phyloP scores from a whole-genome alignment of 2,888 invertebrate species.

The Zelleria hepariella region DNA sequence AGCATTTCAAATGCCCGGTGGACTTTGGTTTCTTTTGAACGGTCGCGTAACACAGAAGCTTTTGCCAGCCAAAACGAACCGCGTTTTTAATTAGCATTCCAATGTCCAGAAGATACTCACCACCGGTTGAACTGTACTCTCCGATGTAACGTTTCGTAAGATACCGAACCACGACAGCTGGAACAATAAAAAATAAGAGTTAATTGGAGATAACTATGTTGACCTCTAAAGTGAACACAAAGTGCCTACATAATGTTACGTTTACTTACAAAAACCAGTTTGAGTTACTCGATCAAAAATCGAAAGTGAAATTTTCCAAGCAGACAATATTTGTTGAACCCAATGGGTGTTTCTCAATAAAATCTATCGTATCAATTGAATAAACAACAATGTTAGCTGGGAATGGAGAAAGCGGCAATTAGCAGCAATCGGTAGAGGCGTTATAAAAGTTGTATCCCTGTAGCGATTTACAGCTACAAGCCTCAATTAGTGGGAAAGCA shows the following conservation, averaged over 20 bases:
- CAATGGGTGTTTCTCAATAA: constrained; percentile 26
- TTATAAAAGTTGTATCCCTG: constrained; percentile 61
- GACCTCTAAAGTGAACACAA: no score
- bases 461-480: constrained; percentile 57
- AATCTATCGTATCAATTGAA: constrained; percentile 37
- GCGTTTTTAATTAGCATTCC: not conserved
- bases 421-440: constrained; percentile 51
- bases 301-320: not conserved
- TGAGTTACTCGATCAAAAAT: constrained; percentile 25
- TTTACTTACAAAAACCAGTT: constrained; percentile 22
- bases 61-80: not conserved
- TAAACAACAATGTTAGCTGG: constrained; percentile 32
- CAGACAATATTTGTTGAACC: not conserved
- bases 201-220: no score
- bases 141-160: constrained; percentile 84
- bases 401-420: constrained; percentile 63
- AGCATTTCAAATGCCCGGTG: not conserved
- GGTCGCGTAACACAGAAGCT: no score
- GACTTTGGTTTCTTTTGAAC: not conserved
- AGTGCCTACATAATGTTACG: not conserved
- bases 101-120: constrained; percentile 57
- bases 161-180: constrained; percentile 84
- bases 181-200: constrained; percentile 53
- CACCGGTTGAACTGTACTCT: constrained; percentile 84
- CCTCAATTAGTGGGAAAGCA: constrained; percentile 65